Percentiles rank a stretch among this genome's conserved stretches.
phyloP scores from a whole-genome alignment of 2,797 vertebrate species.

The Pteropus rufus region DNA sequence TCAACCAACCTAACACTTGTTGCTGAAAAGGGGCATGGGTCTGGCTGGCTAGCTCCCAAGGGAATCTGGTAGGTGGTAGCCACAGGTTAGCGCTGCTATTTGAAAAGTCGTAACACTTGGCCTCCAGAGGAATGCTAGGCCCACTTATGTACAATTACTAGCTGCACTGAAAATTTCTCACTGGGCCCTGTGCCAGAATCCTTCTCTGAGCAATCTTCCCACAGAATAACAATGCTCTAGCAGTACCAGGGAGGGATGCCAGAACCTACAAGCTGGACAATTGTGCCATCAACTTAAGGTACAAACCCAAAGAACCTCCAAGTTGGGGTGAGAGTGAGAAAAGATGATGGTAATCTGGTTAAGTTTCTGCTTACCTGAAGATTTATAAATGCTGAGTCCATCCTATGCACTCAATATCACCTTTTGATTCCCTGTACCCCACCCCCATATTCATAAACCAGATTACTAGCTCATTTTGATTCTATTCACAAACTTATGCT shows the following conservation, averaged over 20 bases:
- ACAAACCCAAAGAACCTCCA: background rate
- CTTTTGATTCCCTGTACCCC: background rate
- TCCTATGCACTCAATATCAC: background rate
- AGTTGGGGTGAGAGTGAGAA: background rate
- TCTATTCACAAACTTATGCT: slow-evolving; percentile 25
- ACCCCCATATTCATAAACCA: background rate
- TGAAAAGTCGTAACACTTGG: slow-evolving; percentile 41
- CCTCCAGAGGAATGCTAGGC: slow-evolving; percentile 3
- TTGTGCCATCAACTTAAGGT: background rate
- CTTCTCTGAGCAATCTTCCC: slow-evolving; percentile 25
- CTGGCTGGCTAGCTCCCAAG: background rate
- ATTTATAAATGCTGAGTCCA: slow-evolving; percentile 26
- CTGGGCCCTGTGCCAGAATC: slow-evolving; percentile 25
- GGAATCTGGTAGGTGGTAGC: slow-evolving; percentile 14
- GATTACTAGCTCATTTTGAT: slow-evolving; percentile 46
- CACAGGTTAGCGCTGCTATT: slow-evolving; percentile 30
- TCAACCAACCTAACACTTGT: background rate
- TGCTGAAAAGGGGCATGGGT: background rate
- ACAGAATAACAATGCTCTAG: slow-evolving; percentile 2
- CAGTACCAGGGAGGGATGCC: background rate
- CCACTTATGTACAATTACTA: background rate
- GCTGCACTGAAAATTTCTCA: slow-evolving; percentile 31
- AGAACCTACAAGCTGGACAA: slow-evolving; percentile 10
- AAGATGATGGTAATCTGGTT: background rate
- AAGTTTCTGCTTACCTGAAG: slow-evolving; percentile 51